These are phyloP conservation scores for Phlogophora meticulosa DNA, from an alignment of 2,888 invertebrate genomes.

Conservation along the genomic window DNA sequence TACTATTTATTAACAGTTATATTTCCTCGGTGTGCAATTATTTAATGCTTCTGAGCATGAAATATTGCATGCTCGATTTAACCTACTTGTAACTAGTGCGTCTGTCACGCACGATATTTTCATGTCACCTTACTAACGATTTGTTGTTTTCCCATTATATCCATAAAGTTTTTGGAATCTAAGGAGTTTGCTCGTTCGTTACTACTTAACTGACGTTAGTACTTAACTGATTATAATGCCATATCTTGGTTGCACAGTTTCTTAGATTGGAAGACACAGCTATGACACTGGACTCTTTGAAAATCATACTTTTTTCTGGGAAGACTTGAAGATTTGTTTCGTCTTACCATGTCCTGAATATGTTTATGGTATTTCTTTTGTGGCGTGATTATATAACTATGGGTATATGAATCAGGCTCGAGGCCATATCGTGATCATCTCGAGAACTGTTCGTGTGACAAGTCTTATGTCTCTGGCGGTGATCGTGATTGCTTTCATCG, in stretches of 20 bases:
- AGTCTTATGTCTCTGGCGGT: constrained; percentile 67
- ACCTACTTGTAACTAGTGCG: constrained; percentile 51
- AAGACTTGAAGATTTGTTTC: constrained; percentile 18
- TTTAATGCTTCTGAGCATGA: constrained; percentile 67
- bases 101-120: constrained; percentile 36
- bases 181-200: not conserved
- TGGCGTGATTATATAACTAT: constrained; percentile 43
- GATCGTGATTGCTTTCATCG: constrained; percentile 86
- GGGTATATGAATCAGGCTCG: constrained; percentile 41
- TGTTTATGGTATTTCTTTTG: constrained; percentile 28
- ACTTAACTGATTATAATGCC: not conserved
- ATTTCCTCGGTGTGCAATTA: constrained; percentile 68
- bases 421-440: constrained; percentile 69
- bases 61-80: constrained; percentile 70
- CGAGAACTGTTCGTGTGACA: constrained; percentile 74
- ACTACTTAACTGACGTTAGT: not conserved
- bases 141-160: constrained; percentile 1
- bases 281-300: not conserved
- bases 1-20: constrained; percentile 73
- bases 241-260: not conserved
- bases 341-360: constrained; percentile 5
- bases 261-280: not conserved
- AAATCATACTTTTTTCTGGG: constrained; percentile 24
- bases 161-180: constrained; percentile 2
- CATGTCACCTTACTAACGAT: constrained; percentile 23